Conservation (phyloP, 2,797 vertebrate genomes). For the Zalophus californianus region DNA sequence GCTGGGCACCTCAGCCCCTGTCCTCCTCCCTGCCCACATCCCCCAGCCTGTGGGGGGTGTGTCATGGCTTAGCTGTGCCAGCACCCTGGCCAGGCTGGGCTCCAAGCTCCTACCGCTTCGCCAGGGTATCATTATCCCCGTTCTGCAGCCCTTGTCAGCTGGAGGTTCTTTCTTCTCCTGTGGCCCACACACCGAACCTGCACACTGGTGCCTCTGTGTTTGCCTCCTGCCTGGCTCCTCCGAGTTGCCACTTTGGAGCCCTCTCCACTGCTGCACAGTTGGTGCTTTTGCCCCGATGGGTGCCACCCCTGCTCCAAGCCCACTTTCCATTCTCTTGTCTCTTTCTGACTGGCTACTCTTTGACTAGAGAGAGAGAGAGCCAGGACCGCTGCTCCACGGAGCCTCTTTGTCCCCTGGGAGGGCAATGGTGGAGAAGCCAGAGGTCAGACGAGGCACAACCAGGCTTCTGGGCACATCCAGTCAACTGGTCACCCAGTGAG, state of each 20-base stretch:
- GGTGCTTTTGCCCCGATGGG: background rate
- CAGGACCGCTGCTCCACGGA: background rate
- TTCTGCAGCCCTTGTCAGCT: conserved; percentile 55
- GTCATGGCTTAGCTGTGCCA: background rate
- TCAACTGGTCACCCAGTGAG: background rate
- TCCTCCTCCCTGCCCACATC: too few species aligned
- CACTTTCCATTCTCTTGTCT: background rate
- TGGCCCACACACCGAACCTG: background rate
- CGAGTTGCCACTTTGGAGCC: background rate
- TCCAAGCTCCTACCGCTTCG: conserved; percentile 43
- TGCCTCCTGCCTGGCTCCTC: background rate
- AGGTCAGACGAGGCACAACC: background rate
- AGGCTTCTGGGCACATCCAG: background rate
- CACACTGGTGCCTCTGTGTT: conserved; percentile 19
- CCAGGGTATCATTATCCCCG: conserved; percentile 72
- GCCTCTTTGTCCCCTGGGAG: background rate
- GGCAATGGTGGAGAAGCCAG: background rate
- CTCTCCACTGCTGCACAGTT: background rate
- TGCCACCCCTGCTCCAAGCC: background rate
- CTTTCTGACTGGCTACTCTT: background rate
- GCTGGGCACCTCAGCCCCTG: background rate
- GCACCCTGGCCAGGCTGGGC: background rate
- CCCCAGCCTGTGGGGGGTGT: background rate
- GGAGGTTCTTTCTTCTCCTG: conserved; percentile 58
- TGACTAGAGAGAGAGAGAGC: background rate